Percentiles rank a stretch among this genome's conserved stretches.
phyloP scores from a whole-genome alignment of 2,888 invertebrate species.

The Enchytraeus crypticus region DNA sequence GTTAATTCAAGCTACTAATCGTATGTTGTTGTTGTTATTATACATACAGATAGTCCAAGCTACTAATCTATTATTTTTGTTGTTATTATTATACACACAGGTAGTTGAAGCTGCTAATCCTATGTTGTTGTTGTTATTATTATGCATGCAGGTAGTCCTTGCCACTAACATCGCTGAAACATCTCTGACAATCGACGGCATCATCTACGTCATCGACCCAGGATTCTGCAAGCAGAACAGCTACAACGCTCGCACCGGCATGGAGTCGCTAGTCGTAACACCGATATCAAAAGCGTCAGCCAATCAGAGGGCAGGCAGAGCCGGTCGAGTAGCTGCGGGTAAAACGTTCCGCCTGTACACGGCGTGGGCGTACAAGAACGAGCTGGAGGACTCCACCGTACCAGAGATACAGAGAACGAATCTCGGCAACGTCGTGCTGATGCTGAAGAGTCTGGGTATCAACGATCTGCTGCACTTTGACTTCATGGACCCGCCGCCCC shows the following conservation, averaged over 20 bases:
- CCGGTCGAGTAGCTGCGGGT: conserved; percentile 83
- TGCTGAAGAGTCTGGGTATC: conserved; percentile 90
- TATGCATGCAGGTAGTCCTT: conserved; percentile 64
- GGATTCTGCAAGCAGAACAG: conserved; percentile 98
- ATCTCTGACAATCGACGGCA: conserved; percentile 95
- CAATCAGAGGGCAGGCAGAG: conserved; percentile 90
- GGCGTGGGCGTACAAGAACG: conserved; percentile 95
- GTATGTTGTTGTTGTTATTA: background rate
- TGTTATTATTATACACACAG: too few species aligned
- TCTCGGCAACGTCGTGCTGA: conserved; percentile 90
- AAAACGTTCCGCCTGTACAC: conserved; percentile 97
- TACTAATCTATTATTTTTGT: background rate
- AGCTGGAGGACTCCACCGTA: conserved; percentile 92
- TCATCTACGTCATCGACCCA: conserved; percentile 97
- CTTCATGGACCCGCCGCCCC: conserved; percentile 88
- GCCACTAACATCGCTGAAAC: conserved; percentile 99
- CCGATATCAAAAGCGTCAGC: conserved; percentile 93
- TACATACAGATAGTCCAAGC: background rate
- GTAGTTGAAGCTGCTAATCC: too few species aligned
- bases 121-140: background rate
- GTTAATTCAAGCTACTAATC: too few species aligned
- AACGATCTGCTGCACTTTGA: conserved; percentile 97
- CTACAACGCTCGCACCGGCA: conserved; percentile 90
- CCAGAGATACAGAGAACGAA: conserved; percentile 98
- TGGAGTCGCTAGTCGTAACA: conserved; percentile 97